phyloP scores from a whole-genome alignment of 2,797 vertebrate genomes.

The Halcyon smyrnensis region DNA sequence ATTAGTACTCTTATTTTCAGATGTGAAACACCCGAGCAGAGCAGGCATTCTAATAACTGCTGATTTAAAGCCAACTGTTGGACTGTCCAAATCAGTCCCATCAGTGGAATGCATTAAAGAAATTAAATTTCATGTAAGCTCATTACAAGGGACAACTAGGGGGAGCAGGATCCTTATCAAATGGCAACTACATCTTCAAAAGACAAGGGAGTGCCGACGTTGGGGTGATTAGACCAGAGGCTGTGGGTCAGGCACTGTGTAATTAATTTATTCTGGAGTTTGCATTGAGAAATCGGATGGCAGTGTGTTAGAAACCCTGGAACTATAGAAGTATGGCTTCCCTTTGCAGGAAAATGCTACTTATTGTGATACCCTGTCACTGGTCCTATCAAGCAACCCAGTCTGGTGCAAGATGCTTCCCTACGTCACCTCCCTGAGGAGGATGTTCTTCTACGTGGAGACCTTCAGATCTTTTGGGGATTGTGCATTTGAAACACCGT shows the following conservation, averaged over 20 bases:
- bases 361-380: not conserved
- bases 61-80: not conserved
- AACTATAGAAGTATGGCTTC: not conserved
- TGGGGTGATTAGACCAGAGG: not conserved
- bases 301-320: not conserved
- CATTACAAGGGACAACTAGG: not conserved
- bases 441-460: not conserved
- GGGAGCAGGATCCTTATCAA: not conserved
- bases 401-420: not conserved
- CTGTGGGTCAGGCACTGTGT: not conserved
- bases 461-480: not conserved
- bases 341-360: not conserved
- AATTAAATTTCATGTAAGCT: slow-evolving; percentile 2
- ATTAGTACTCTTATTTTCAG: not conserved
- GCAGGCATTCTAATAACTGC: not conserved
- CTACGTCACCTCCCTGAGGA: not conserved
- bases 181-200: not conserved
- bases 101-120: not conserved
- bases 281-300: not conserved
- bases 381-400: not conserved
- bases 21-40: not conserved
- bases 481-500: accelerated
- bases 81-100: not conserved
- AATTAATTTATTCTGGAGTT: not conserved
- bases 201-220: not conserved